Evolutionary conservation across 2,113 vertebrate species (phyloP), one percentile per base, ranked within the genome.

Genomic region (Pygathrix nemaeus): DNA sequence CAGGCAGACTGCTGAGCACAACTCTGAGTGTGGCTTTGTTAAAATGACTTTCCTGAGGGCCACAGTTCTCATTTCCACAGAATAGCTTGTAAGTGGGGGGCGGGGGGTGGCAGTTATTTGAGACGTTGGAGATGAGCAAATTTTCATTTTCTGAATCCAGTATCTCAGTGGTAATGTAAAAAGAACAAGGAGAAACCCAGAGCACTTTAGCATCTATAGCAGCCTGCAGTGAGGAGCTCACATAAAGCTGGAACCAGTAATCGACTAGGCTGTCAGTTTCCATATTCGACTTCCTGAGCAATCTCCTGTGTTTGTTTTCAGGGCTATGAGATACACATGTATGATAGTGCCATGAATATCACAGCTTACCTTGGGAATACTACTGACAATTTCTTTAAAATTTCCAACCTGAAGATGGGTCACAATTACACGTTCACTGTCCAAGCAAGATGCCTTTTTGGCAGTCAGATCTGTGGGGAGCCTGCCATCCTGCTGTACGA

Each of bases 361-460:
- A 99, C 99, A 0, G 98, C 98, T 3, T 99, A 98, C 92, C 99
- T 99, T 5, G 99, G 99, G 40, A 99, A 99, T 97, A 99, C 99
- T 92, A 99, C 99, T 0, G 99, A 99, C 96, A 99, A 99, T 27
- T 99, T 99, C 99, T 99, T 99, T 98, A 99, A 99, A 90, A 99
- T 99, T 97, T 99, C 98, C 98, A 99, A 99, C 98, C 99, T 99
- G 98, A 99, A 99, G 97, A 61, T 98, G 12, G 99, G 99, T 16
- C 99, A 99, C 98, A 99, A 99, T 98, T 99, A 99, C 76, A 99
- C 99, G 0, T 99, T 99, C 99, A 99, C 97, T 0, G 99, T 99
- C 30, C 99, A 99, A 97, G 99, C 99, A 0, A 98, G 99, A 52
- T 99, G 99, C 90, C 99, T 99, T 75, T 98, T 99, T 2, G 98